Evolutionary conservation across 1,140 invertebrate genomes (phyloP), one percentile per base, ranked within the genome.

Genomic region (Chionoecetes opilio): DNA sequence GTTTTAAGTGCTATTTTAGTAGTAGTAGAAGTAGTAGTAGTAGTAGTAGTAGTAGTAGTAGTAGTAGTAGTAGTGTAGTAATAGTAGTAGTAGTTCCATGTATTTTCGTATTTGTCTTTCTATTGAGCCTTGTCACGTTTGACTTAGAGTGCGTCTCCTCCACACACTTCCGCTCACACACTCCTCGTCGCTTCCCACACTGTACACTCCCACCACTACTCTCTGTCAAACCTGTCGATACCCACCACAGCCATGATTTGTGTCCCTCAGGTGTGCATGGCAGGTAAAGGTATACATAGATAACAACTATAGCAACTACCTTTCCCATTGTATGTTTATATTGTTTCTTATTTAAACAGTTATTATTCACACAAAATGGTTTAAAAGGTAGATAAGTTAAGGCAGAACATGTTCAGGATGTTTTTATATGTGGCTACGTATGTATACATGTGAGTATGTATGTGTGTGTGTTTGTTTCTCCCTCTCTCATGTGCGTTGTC

Each of bases 271-370:
- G 63, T 75, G 63, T 75, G 63, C 63, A 75, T 5, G 63, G 63
- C 63, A 75, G 63, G 63, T 75, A 75, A n/a, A 75, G 21, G 21
- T 21, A 75, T 17, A 26, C 63, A n/a, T 75, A 21, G 8, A 75
- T 75, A n/a, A 75, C n/a, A n/a, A 75, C 63, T 75, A 26, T n/a
- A 26, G 21, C 63, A 75, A 75, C 63, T 6, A 53, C 63, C 63
- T 26, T 75, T 75, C 63, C n/a, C 63, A n/a, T 75, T 75, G n/a
- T 75, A 53, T 53, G 46, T 53, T 53, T 53, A 53, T n/a, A n/a
- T n/a, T n/a, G n/a, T n/a, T n/a, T n/a, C n/a, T n/a, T n/a, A n/a
- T n/a, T n/a, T n/a, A n/a, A n/a, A n/a, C n/a, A n/a, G n/a, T n/a
- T n/a, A n/a, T n/a, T n/a, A n/a, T n/a, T n/a, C n/a, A n/a, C n/a